phyloP scores from a whole-genome alignment of 2,888 invertebrate genomes.

The Thyatira batis region DNA sequence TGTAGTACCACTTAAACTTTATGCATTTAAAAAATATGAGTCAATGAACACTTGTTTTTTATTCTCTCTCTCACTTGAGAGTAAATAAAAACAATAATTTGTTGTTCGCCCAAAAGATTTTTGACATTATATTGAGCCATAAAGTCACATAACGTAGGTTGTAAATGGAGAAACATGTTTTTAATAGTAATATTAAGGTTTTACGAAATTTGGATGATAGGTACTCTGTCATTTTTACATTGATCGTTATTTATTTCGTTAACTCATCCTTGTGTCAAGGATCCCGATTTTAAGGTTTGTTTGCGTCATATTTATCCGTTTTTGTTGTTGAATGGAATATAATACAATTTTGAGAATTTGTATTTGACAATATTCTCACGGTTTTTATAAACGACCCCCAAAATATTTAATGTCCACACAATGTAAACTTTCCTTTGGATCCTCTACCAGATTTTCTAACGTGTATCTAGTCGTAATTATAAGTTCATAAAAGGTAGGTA shows the following conservation, averaged over 20 bases:
- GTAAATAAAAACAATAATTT: background rate
- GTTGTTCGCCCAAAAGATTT: background rate
- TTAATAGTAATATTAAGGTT: background rate
- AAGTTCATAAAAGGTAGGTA: background rate
- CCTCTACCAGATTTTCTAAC: background rate
- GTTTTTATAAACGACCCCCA: no score
- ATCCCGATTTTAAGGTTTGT: background rate
- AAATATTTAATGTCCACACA: no score
- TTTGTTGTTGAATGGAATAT: no score
- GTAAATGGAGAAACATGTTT: background rate
- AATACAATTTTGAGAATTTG: no score
- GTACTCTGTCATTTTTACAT: background rate
- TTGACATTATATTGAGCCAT: background rate
- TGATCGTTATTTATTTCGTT: background rate
- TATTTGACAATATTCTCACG: no score
- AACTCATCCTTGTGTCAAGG: background rate
- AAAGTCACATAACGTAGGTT: background rate
- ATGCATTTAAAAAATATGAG: background rate
- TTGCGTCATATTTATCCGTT: background rate
- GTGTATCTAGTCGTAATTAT: background rate
- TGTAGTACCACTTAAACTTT: background rate
- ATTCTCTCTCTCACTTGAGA: background rate
- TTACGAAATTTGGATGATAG: background rate
- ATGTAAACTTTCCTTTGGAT: background rate
- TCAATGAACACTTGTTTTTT: background rate